A percentile compares a stretch with the other conserved stretches of the same genome.
Conservation (phyloP, 2,797 vertebrate species). For the Hippoglossus hippoglossus region DNA sequence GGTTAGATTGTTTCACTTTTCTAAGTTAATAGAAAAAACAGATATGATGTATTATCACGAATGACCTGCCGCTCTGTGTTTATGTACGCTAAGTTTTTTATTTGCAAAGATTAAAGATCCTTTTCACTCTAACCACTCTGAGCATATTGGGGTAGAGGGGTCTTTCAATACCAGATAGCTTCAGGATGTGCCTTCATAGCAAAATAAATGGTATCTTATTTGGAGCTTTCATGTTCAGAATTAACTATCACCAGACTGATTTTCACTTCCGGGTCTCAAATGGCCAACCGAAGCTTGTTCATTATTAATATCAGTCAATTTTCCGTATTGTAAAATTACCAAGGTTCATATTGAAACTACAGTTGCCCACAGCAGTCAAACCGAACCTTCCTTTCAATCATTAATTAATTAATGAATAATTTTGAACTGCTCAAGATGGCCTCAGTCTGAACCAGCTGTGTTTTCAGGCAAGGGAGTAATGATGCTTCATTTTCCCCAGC, state of each 20-base stretch:
- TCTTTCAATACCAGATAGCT: conserved; percentile 65
- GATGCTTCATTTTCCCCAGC: conserved; percentile 36
- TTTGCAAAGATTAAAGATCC: conserved; percentile 16
- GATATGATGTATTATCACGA: conserved; percentile 2
- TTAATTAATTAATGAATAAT: conserved; percentile 54
- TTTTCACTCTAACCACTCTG: conserved; percentile 15
- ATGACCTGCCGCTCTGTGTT: conserved; percentile 19
- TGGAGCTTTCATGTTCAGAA: conserved; percentile 37
- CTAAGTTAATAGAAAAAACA: background rate
- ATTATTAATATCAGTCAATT: conserved; percentile 52
- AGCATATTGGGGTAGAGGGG: conserved; percentile 1
- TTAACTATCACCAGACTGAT: conserved; percentile 24
- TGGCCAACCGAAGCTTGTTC: conserved; percentile 23
- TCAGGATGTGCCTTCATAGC: conserved; percentile 1
- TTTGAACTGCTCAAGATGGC: conserved; percentile 36
- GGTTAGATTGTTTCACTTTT: background rate
- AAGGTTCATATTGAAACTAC: conserved; percentile 35
- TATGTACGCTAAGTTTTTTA: conserved; percentile 13
- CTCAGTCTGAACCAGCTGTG: conserved; percentile 31
- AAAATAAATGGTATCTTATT: conserved; percentile 28
- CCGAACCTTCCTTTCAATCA: conserved; percentile 38
- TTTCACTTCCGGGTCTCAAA: conserved; percentile 31
- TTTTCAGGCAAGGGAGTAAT: conserved; percentile 34
- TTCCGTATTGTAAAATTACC: conserved; percentile 45
- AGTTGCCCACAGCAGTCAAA: conserved; percentile 32